A percentile compares a stretch with the other conserved stretches of the same genome.
phyloP scores from a whole-genome alignment of 2,888 invertebrate species.

The Xestia xanthographa region DNA sequence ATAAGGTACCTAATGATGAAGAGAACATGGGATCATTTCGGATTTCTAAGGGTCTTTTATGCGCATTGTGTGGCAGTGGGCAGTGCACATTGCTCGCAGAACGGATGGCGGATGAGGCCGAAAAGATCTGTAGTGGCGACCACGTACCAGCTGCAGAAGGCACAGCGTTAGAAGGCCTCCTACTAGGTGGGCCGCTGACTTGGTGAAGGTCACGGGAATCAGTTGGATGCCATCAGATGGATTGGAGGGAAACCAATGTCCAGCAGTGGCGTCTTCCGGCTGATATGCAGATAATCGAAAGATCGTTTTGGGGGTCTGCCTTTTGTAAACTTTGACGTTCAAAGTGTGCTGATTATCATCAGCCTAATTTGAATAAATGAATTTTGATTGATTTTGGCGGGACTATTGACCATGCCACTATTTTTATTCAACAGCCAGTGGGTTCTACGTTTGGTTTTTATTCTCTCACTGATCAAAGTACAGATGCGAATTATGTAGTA shows the following conservation, averaged over 20 bases:
- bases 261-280: neutral
- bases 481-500: neutral
- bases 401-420: neutral
- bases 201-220: neutral
- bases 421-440: neutral
- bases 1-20: neutral
- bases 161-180: neutral
- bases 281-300: neutral
- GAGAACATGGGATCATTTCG: neutral
- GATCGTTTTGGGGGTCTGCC: neutral
- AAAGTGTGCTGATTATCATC: neutral
- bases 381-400: neutral
- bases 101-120: neutral
- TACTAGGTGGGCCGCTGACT: neutral
- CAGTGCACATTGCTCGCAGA: neutral
- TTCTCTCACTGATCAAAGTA: neutral
- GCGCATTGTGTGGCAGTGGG: neutral
- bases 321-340: neutral
- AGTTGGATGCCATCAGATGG: no score
- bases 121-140: neutral
- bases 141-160: neutral
- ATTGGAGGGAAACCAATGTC: neutral
- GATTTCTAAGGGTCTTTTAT: neutral
- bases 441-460: neutral
- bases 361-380: no score